phyloP scores from a whole-genome alignment of 2,888 invertebrate genomes.

The Phyllotreta striolata region DNA sequence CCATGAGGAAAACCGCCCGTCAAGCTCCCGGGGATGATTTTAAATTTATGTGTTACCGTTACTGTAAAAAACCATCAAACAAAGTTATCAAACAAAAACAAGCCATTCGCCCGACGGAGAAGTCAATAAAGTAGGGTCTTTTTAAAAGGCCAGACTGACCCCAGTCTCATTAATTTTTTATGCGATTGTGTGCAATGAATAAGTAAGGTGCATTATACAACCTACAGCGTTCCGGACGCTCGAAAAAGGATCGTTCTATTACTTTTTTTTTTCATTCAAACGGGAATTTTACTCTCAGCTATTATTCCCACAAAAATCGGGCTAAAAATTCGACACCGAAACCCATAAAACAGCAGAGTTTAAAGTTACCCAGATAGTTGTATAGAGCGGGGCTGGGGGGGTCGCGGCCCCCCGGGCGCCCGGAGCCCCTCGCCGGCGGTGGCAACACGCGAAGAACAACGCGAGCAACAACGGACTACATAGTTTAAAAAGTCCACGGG shows the following conservation, averaged over 20 bases:
- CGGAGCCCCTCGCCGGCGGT: conserved; percentile 40
- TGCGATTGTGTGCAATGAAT: conserved; percentile 63
- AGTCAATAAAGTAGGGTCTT: conserved; percentile 61
- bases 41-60: conserved; percentile 59
- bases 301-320: conserved; percentile 50
- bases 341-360: background rate
- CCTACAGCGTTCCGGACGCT: conserved; percentile 45
- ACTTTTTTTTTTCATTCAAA: conserved; percentile 16
- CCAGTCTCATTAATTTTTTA: conserved; percentile 61
- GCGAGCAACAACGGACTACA: conserved; percentile 42
- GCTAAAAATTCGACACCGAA: conserved; percentile 45
- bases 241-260: conserved; percentile 36
- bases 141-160: conserved; percentile 60
- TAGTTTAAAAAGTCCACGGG: conserved; percentile 40
- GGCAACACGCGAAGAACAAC: conserved; percentile 46
- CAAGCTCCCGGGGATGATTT: conserved; percentile 52
- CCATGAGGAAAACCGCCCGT: conserved; percentile 33
- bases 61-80: conserved; percentile 61
- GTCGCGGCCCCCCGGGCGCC: conserved; percentile 39
- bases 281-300: conserved; percentile 31
- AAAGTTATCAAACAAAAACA: conserved; percentile 63
- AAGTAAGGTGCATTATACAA: conserved; percentile 62
- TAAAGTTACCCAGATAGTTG: too few species aligned
- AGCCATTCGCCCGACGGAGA: conserved; percentile 60
- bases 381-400: background rate